A percentile compares a stretch with the other conserved stretches of the same genome.
phyloP scores from a whole-genome alignment of 2,113 vertebrate genomes.

The Petromus typicus region DNA sequence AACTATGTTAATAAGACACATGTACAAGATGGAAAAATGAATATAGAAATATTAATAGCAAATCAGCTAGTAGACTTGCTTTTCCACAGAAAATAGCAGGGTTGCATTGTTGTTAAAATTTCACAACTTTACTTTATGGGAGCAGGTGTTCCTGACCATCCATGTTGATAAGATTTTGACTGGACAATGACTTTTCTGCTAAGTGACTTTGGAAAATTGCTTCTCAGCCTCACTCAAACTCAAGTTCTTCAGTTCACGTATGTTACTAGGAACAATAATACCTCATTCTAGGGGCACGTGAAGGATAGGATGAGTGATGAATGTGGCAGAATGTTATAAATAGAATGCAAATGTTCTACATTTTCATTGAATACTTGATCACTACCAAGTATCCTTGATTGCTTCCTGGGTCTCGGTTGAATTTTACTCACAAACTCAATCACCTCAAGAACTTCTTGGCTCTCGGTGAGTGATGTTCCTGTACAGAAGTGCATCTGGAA shows the following conservation, averaged over 20 bases:
- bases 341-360: neutral
- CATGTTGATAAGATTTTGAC: slow-evolving; percentile 29
- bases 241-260: neutral
- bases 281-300: neutral
- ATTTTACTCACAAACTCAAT: neutral
- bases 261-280: neutral
- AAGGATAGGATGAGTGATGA: neutral
- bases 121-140: slow-evolving; percentile 7
- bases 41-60: neutral
- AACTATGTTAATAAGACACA: neutral
- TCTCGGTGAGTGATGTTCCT: neutral
- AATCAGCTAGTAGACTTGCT: neutral
- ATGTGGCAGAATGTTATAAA: neutral
- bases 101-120: slow-evolving; percentile 21
- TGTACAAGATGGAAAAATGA: neutral
- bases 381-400: neutral
- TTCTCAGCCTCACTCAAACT: neutral
- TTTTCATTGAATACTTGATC: slow-evolving; percentile 17
- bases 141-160: neutral
- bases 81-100: neutral
- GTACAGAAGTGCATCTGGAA: neutral
- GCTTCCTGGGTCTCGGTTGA: neutral
- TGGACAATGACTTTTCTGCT: neutral
- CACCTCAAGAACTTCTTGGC: neutral
- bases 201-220: slow-evolving; percentile 2